Base-by-base conservation (phyloP, 2,797 vertebrate species). In the Trachops cirrhosus region DNA sequence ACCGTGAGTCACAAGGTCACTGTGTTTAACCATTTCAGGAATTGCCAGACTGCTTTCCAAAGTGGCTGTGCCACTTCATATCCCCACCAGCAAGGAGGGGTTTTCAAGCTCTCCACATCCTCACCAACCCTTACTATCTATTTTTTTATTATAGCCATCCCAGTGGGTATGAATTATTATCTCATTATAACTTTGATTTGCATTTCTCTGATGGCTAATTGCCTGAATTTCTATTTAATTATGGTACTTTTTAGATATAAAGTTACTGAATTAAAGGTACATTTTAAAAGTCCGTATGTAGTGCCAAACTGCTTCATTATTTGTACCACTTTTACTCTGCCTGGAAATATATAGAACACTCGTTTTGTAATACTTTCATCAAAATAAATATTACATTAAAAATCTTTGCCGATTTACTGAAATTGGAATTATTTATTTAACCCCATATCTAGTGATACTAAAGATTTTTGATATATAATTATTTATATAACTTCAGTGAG, bases 221-320 rank as follows among this genome's bases (percentile, higher is more conserved):
- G 37, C 44, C 80, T 74, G 24, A 79, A 89, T 78, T 92, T 73
- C 46, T 90, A 92, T 67, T 89, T 78, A 71, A 86, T 67, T 57
- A 39, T 78, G 26, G 41, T 22, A 22, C 1, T n/a, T 86, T 90
- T 70, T 22, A 14, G 77, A 34, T 82, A 68, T 79, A 79, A 96
- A 86, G 32, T 91, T 64, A 62, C 18, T 85, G 22, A 86, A 70
- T 80, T 92, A 77, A 46, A 15, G 34, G 7, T 22, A 67, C 18
- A 74, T 14, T 67, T 94, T 87, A 86, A 26, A 77, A 67, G 57
- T 44, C 80, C 15, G 67, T 39, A 18, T n/a, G 4, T 37, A 87
- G 24, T 74, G n/a, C 37, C 73, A 86, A 92, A 86, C 8, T 89
- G 19, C 44, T 92, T 92, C 64, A 74, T 83, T 79, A 68, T 64